A percentile compares a stretch with the other conserved stretches of the same genome.
phyloP scores from a whole-genome alignment of 2,797 vertebrate genomes.

The Tokudaia muenninki region DNA sequence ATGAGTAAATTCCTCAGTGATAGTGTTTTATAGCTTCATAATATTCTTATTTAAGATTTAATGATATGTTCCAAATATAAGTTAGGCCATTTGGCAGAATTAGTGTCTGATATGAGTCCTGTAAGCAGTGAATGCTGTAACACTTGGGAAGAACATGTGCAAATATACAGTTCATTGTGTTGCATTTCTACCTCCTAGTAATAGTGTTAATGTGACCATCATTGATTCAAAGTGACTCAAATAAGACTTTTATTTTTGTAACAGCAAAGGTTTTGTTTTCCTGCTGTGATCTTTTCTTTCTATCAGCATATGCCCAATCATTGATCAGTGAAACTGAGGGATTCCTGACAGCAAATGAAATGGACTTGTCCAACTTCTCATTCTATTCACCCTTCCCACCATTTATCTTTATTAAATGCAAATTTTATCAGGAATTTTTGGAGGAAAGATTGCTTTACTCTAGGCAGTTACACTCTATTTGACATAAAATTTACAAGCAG shows the following conservation, averaged over 20 bases:
- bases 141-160: background rate
- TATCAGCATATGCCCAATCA: background rate
- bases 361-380: background rate
- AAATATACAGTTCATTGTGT: background rate
- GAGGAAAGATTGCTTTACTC: background rate
- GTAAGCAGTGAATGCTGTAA: too few species aligned
- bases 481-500: background rate
- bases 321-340: background rate
- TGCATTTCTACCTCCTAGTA: background rate
- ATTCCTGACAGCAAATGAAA: background rate
- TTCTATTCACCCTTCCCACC: background rate
- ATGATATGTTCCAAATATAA: background rate
- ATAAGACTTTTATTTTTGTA: slow-evolving; percentile 4
- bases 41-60: slow-evolving; percentile 28
- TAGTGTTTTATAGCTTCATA: background rate
- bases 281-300: background rate
- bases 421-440: background rate
- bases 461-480: background rate
- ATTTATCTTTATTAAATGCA: slow-evolving; percentile 28
- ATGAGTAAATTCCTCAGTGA: background rate
- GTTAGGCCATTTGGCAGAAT: background rate
- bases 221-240: background rate
- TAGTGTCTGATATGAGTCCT: background rate
- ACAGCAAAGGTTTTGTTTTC: background rate
- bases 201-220: background rate